Percentiles rank a stretch among this genome's conserved stretches.
phyloP scores from a whole-genome alignment of 2,113 vertebrate genomes.

The Mohoua ochrocephala region DNA sequence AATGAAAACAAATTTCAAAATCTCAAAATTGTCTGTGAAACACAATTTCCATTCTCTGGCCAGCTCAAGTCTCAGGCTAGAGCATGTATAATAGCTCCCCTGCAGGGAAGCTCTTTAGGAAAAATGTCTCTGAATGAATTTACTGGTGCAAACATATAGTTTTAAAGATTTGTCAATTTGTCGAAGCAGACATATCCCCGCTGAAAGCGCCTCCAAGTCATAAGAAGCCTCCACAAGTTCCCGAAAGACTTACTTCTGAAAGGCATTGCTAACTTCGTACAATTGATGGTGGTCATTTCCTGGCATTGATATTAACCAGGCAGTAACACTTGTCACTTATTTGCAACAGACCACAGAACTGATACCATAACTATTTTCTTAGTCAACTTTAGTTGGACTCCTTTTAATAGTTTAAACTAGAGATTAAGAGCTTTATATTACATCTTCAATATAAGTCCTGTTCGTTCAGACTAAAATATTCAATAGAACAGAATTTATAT shows the following conservation, averaged over 20 bases:
- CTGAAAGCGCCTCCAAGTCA: background rate
- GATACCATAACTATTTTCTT: background rate
- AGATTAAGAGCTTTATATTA: background rate
- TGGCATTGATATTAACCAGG: background rate
- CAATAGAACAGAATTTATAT: background rate
- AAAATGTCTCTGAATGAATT: background rate
- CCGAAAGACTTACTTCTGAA: background rate
- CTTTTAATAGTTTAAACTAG: background rate
- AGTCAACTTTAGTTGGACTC: background rate
- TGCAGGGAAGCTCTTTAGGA: conserved; percentile 42
- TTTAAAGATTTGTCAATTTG: background rate
- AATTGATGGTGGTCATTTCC: background rate
- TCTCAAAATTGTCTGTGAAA: conserved; percentile 55
- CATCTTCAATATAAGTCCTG: background rate
- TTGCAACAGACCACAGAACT: background rate
- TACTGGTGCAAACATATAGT: background rate
- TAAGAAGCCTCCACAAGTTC: background rate
- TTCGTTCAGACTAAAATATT: background rate
- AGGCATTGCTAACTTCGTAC: background rate
- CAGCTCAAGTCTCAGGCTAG: conserved; percentile 28
- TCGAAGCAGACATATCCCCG: background rate
- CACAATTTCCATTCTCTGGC: conserved; percentile 50
- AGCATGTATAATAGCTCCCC: conserved; percentile 18
- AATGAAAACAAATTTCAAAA: conserved; percentile 68
- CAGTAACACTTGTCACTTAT: background rate